phyloP scores from a whole-genome alignment of 2,113 vertebrate genomes.

The Mus spicilegus region DNA sequence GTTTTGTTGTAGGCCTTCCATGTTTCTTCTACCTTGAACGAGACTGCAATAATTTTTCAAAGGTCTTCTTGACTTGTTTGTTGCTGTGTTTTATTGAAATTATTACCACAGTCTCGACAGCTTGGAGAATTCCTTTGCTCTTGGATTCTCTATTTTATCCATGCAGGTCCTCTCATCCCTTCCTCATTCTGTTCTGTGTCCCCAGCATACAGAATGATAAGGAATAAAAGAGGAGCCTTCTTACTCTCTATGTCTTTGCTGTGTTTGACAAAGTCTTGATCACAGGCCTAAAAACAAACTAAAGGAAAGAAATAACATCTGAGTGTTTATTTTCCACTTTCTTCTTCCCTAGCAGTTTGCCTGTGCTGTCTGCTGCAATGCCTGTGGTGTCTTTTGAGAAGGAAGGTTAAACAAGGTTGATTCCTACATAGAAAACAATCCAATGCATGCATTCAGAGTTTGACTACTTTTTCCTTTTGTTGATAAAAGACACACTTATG shows the following conservation, averaged over 20 bases:
- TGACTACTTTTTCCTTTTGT: conserved; percentile 4
- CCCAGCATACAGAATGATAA: not conserved
- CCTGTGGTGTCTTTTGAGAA: not conserved
- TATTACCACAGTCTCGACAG: not conserved
- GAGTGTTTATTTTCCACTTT: not conserved
- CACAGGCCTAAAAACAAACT: not conserved
- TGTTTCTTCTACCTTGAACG: not conserved
- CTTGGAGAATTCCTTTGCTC: not conserved
- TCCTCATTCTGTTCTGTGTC: not conserved
- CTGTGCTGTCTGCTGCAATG: not conserved
- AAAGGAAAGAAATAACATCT: not conserved
- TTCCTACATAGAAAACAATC: not conserved
- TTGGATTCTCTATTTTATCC: not conserved
- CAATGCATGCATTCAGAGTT: not conserved
- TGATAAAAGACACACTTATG: conserved; percentile 1
- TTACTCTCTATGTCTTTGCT: not conserved
- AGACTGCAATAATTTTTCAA: not conserved
- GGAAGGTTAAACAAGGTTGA: not conserved
- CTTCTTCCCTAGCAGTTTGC: not conserved
- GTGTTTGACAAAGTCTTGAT: not conserved
- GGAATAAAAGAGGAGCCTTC: not conserved
- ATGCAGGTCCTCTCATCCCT: not conserved
- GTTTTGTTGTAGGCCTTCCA: not conserved
- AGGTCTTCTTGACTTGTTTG: not conserved
- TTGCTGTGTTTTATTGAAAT: not conserved